Conservation (phyloP, 2,113 vertebrate species). For the Sceloporus tristichus region DNA sequence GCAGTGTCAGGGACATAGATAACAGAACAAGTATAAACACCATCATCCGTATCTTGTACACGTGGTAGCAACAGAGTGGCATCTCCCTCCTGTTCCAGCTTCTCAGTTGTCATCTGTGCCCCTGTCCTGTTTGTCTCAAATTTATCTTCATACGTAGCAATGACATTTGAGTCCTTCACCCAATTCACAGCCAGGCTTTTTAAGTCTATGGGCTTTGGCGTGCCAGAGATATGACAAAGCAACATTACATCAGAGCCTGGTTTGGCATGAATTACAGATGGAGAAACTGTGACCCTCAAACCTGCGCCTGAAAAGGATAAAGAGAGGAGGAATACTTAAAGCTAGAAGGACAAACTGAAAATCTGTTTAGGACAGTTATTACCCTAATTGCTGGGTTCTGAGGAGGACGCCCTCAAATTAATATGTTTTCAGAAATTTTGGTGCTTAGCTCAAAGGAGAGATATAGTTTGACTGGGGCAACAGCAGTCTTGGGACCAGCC, state of each 20-base stretch:
- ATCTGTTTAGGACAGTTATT: not conserved
- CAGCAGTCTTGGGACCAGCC: too few relatives aligned
- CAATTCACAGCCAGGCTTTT: not conserved
- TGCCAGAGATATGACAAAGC: not conserved
- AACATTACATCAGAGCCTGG: not conserved
- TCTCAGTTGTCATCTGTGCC: not conserved
- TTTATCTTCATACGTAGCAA: not conserved
- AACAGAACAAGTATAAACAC: not conserved
- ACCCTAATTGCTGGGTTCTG: too few relatives aligned
- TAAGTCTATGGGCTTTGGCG: not conserved
- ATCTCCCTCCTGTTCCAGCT: not conserved
- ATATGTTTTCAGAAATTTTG: too few relatives aligned
- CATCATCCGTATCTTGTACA: not conserved
- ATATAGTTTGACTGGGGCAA: too few relatives aligned
- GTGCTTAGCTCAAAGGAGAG: too few relatives aligned
- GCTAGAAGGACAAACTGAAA: not conserved
- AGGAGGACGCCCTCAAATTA: too few relatives aligned
- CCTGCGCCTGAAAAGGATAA: conserved; percentile 3
- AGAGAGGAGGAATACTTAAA: not conserved
- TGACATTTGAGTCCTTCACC: rapidly evolving
- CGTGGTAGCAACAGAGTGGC: not conserved
- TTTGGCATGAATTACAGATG: not conserved
- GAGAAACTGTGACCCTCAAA: not conserved
- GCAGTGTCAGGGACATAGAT: not conserved
- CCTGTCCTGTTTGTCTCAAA: not conserved